Evolutionary conservation across 2,113 vertebrate genomes (phyloP).

Genomic region (Neolamprologus devosi): DNA sequence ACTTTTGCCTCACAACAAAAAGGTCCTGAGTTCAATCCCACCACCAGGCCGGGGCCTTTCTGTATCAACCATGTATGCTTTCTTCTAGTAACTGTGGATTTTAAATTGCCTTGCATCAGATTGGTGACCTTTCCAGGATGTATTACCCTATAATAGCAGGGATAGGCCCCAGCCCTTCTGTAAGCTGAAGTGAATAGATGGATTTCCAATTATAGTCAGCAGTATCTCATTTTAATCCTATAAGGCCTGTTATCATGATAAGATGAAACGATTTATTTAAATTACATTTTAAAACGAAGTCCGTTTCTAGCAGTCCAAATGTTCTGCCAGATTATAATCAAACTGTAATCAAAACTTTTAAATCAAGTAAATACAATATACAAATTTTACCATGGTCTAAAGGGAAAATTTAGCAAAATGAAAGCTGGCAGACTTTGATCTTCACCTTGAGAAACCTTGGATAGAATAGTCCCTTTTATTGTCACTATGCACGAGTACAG

Average conservation of each 20-base stretch:
- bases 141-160: not conserved
- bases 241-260: not conserved
- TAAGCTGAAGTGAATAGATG: not conserved
- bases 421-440: fast-evolving
- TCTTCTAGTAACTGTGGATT: not conserved
- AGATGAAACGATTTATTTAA: not conserved
- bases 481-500: not conserved
- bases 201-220: not conserved
- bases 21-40: not conserved
- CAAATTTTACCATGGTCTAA: not conserved
- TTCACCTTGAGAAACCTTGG: not conserved
- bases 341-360: not conserved
- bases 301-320: not conserved
- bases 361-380: not conserved
- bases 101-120: not conserved
- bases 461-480: not conserved
- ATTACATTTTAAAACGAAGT: not conserved
- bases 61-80: not conserved
- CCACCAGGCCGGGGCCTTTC: not conserved
- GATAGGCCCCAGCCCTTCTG: not conserved
- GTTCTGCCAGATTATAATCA: not conserved
- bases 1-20: not conserved
- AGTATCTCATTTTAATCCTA: not conserved
- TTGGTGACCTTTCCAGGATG: not conserved
- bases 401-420: not conserved